These are phyloP conservation scores for Fragum whitleyi DNA, from an alignment of 2,888 invertebrate species.

Conservation along the genomic window DNA sequence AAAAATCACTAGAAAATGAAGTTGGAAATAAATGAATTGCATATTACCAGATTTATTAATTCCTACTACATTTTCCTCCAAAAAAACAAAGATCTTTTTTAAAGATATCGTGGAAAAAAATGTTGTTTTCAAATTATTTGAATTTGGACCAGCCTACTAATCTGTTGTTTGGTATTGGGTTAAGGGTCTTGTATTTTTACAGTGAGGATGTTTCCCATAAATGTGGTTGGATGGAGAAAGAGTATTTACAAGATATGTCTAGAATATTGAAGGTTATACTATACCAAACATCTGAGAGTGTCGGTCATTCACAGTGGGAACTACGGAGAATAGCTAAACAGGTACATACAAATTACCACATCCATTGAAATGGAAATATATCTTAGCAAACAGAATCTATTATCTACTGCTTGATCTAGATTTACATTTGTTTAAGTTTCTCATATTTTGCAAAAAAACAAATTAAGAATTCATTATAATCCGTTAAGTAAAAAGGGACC, in stretches of 20 bases:
- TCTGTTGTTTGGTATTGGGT: not conserved
- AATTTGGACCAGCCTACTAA: not conserved
- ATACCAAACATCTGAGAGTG: conserved; percentile 80
- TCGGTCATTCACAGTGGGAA: conserved; percentile 82
- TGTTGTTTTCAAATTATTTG: not conserved
- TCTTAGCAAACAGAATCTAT: too few species aligned
- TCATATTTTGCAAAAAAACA: too few species aligned
- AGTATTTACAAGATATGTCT: conserved; percentile 66
- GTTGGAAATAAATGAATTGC: too few species aligned
- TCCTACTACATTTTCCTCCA: too few species aligned
- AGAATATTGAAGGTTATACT: conserved; percentile 72
- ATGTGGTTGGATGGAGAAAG: conserved; percentile 67
- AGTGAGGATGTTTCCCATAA: conserved; percentile 15
- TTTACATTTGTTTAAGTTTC: too few species aligned
- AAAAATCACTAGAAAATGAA: not conserved
- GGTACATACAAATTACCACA: conserved; percentile 70
- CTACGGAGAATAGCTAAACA: conserved; percentile 81
- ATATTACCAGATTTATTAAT: too few species aligned
- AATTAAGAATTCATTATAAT: too few species aligned
- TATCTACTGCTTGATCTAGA: too few species aligned
- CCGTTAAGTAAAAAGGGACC: too few species aligned
- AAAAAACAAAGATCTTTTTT: too few species aligned
- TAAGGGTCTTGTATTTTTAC: not conserved
- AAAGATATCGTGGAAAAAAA: too few species aligned
- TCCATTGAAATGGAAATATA: too few species aligned